These are phyloP conservation scores for Podiceps cristatus DNA, from an alignment of 2,113 vertebrate genomes.

Conservation along the genomic window DNA sequence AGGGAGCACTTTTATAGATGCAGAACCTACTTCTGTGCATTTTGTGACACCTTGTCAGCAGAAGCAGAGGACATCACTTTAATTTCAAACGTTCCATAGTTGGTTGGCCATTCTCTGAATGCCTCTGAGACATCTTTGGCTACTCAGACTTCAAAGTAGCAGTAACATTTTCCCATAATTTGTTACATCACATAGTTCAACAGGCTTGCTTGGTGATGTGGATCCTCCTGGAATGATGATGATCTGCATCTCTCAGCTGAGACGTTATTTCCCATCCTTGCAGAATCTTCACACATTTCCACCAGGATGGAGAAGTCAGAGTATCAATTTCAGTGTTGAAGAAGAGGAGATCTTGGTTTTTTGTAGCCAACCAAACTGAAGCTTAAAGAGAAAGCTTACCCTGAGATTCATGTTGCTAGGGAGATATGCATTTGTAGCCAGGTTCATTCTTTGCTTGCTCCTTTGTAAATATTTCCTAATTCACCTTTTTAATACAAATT, in stretches of 20 bases:
- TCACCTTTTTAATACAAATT: background rate
- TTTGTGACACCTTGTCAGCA: background rate
- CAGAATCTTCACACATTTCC: background rate
- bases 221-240: background rate
- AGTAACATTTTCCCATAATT: background rate
- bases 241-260: background rate
- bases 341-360: background rate
- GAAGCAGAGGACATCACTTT: background rate
- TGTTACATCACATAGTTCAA: background rate
- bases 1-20: background rate
- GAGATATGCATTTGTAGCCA: background rate
- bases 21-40: background rate
- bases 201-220: background rate
- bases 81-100: rapidly evolving
- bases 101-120: background rate
- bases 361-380: background rate
- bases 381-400: background rate
- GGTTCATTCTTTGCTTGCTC: background rate
- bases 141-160: background rate
- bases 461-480: background rate
- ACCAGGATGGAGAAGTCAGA: background rate
- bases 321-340: background rate
- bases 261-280: background rate
- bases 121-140: background rate
- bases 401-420: conserved; percentile 20